Base-by-base conservation (phyloP, 2,888 invertebrate genomes). In the Phania funesta region DNA sequence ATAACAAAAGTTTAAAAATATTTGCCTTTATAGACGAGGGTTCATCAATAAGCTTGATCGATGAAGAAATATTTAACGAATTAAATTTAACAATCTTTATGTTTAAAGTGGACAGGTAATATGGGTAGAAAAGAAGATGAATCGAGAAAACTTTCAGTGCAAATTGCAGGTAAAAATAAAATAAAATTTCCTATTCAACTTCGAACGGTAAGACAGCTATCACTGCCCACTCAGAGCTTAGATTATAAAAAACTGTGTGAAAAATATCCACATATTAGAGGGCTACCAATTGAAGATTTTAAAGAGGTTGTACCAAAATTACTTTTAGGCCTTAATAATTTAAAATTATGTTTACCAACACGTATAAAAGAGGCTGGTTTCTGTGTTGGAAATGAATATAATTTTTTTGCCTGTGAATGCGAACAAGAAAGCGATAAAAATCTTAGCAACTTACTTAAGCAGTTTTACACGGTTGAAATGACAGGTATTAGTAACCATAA, bases 21-120 rank as follows among this genome's bases (percentile, higher is more conserved):
- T 84, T 73, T 35, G 83, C 81, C 0, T 84, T 84, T 50, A 77
- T 81, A 32, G 48, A 48, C 6, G 46, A 50, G 11, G 44, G 48
- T 1, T 56, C 50, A 11, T 58, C 48, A 41, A 46, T 84, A 46
- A 83, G 80, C 16, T 62, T 84, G 8, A 75, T 82, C 11, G 71
- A 85, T 52, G 75, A 77, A 64, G 16, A 71, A 11, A 22, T 84
- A n/a, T 60, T 68, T 9, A 32, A 20, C 5, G 18, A 68, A 20
- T 52, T 80, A 32, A 48, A 67, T 13, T 32, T 65, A 18, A 41
- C 60, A 65, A 26, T 79, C 83, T 2, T 50, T 84, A 18, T 80
- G 83, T 38, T 54, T 84, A 13, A 80, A 70, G 41, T 84, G 83
- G 83, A 84, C 82, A 2, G 54, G 41, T 5, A 65, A 83, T 26